Evolutionary conservation across 2,888 invertebrate genomes (phyloP).

Genomic region (Glaucopsyche alexis): DNA sequence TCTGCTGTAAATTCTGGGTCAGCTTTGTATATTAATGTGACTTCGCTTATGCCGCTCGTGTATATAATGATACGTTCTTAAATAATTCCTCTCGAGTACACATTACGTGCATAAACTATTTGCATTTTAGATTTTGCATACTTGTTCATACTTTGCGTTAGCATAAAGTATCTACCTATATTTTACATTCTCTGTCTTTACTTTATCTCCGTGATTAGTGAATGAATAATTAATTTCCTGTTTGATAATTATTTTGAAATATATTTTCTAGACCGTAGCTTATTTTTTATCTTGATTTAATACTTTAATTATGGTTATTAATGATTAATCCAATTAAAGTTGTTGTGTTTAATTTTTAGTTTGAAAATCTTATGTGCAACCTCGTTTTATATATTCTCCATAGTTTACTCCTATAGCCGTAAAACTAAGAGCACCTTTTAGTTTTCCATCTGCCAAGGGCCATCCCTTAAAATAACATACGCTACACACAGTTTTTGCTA

Average conservation of each 20-base stretch:
- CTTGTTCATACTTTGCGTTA: constrained; percentile 27
- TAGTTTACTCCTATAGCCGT: too few relatives aligned
- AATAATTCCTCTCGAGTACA: constrained; percentile 33
- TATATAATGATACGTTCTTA: constrained; percentile 31
- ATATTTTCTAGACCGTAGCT: neutral
- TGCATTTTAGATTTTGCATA: constrained; percentile 39
- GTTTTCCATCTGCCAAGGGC: too few relatives aligned
- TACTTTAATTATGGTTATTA: neutral
- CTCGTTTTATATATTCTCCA: too few relatives aligned
- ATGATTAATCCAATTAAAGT: neutral
- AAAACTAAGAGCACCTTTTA: too few relatives aligned
- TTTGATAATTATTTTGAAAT: constrained; percentile 8
- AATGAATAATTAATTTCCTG: constrained; percentile 16
- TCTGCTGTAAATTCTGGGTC: constrained; percentile 23
- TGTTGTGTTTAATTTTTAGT: too few relatives aligned
- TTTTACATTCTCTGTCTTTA: constrained; percentile 8
- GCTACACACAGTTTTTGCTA: too few relatives aligned
- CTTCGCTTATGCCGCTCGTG: constrained; percentile 29
- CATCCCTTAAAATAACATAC: too few relatives aligned
- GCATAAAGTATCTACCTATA: neutral
- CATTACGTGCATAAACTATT: constrained; percentile 36
- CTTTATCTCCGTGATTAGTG: neutral
- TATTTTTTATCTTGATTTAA: neutral
- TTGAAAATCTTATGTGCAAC: too few relatives aligned
- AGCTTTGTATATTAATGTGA: constrained; percentile 21